These are phyloP conservation scores for Calliopsis andreniformis DNA, from an alignment of 1,140 invertebrate species.

Conservation along the genomic window DNA sequence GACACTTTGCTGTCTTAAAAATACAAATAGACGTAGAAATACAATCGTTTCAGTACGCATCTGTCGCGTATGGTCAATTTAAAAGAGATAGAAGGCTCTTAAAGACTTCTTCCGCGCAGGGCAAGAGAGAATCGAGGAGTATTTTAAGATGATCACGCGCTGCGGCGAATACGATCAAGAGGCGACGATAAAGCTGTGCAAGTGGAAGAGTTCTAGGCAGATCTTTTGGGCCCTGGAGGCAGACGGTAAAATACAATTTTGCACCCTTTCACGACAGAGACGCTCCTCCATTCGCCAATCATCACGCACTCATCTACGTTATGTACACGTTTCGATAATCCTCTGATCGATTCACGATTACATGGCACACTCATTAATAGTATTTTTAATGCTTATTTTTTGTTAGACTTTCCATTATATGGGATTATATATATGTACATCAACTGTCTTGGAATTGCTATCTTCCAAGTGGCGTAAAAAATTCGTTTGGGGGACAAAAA, in stretches of 20 bases:
- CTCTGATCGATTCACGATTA: neutral
- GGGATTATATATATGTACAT: too few relatives aligned
- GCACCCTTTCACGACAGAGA: too few relatives aligned
- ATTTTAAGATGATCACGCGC: slow-evolving; percentile 52
- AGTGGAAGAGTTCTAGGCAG: slow-evolving; percentile 66
- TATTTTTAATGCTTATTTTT: too few relatives aligned
- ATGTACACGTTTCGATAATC: slow-evolving; percentile 1
- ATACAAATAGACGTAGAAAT: slow-evolving; percentile 5
- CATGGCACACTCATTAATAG: too few relatives aligned
- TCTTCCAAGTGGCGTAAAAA: too few relatives aligned
- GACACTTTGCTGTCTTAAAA: neutral
- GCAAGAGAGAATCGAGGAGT: slow-evolving; percentile 61
- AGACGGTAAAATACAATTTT: neutral
- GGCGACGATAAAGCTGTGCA: slow-evolving; percentile 54
- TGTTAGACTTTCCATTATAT: too few relatives aligned
- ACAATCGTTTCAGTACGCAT: neutral
- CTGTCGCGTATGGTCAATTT: neutral
- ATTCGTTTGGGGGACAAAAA: too few relatives aligned
- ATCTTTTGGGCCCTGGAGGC: slow-evolving; percentile 55
- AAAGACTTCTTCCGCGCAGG: slow-evolving; percentile 49
- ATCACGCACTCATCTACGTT: neutral
- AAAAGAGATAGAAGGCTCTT: neutral
- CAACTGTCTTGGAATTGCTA: too few relatives aligned
- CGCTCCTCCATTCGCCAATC: neutral
- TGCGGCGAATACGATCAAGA: slow-evolving; percentile 38